Evolutionary conservation across 2,888 invertebrate genomes (phyloP), one percentile per base, ranked within the genome.

Genomic region (Pachydiplax longipennis): DNA sequence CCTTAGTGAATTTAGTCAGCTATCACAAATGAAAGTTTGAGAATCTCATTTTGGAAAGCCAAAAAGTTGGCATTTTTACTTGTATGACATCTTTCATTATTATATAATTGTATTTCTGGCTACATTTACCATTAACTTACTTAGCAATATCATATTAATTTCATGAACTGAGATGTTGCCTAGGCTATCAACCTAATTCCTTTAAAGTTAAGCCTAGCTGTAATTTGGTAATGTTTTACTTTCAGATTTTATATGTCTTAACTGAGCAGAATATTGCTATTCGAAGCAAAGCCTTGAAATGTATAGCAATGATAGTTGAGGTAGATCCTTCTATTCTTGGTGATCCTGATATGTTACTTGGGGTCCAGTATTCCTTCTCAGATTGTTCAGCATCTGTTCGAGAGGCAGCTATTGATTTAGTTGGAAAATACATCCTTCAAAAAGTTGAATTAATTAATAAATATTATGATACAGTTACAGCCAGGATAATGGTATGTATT

Each of bases 331-430:
- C 92, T 90, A 93, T 94, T 83, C 92, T 94, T 90, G 93, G 93
- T 35, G 93, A 95, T 92, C 92, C 93, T 91, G 95, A 96, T 92
- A 95, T 96, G 94, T 95, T 95, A 92, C 93, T 93, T 91, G 95
- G 95, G 91, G 95, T 95, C 5, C 94, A 95, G 92, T 94, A 94
- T 90, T 94, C 96, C 81, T 95, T 96, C 92, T 93, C 95, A 53
- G 96, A 96, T 93, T 94, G 95, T 91, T 95, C 95, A 61, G 95
- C 95, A 5, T 94, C 95, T 80, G 96, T 96, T 40, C 93, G 96
- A 92, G 96, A 96, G 93, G 95, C 96, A 82, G 95, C 95, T 15
- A 94, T 96, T 80, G 96, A 96, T 93, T 93, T 96, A 90, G 95
- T 96, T 81, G 96, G 96, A 65, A 95, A 95, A 93, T 96, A 95